These are phyloP conservation scores for Condylura cristata DNA, from an alignment of 2,113 vertebrate genomes.

Conservation along the genomic window DNA sequence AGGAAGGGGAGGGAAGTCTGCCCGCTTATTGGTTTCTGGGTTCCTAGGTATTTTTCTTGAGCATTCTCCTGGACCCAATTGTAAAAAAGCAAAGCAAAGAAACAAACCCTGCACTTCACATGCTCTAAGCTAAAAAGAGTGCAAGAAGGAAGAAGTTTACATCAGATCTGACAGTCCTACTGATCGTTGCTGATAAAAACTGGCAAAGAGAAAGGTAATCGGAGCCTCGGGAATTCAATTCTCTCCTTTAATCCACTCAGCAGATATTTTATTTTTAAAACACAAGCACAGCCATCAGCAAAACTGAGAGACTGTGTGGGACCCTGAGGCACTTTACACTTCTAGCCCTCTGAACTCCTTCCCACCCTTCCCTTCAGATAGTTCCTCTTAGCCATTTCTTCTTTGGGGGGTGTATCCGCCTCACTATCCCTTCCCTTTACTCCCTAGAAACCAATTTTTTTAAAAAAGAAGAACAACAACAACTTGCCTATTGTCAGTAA, in stretches of 20 bases:
- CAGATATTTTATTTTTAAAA: conserved; percentile 74
- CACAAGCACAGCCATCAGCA: conserved; percentile 52
- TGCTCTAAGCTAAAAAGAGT: not conserved
- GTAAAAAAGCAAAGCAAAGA: not conserved
- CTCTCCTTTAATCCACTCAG: conserved; percentile 58
- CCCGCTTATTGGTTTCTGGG: not conserved
- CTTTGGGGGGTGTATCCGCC: not conserved
- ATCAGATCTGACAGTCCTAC: conserved; percentile 30
- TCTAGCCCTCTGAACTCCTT: not conserved
- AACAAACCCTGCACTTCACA: not conserved
- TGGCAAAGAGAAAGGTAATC: conserved; percentile 50
- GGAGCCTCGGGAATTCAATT: conserved; percentile 61
- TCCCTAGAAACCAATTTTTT: not conserved
- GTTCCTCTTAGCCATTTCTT: conserved; percentile 10
- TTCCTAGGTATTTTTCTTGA: not conserved
- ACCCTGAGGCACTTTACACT: conserved; percentile 47
- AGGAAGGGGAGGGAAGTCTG: not conserved
- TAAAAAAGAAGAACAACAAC: not conserved
- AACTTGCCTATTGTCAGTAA: conserved; percentile 57
- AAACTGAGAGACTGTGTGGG: conserved; percentile 11
- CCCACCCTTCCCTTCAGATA: not conserved
- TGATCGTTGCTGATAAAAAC: not conserved
- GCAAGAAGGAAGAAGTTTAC: conserved; percentile 41
- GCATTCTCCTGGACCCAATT: not conserved
- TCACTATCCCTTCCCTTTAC: not conserved